These are phyloP conservation scores for Herminia tarsipennalis DNA, from an alignment of 2,888 invertebrate species.

Conservation along the genomic window DNA sequence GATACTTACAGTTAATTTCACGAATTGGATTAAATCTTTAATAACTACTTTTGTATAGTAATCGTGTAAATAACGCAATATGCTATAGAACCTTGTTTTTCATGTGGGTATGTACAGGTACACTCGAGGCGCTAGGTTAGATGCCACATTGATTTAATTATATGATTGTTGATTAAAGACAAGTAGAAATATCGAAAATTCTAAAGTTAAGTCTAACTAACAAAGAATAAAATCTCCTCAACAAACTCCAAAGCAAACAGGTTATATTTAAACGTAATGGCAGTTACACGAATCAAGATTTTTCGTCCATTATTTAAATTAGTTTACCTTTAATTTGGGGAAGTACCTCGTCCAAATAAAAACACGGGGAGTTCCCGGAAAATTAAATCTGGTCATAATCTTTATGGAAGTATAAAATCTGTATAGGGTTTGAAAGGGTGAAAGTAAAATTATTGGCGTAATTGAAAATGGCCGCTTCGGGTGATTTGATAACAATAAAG, in stretches of 20 bases:
- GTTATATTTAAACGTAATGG: slow-evolving; percentile 8
- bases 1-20: too few relatives aligned
- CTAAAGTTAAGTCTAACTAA: too few relatives aligned
- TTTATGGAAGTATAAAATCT: slow-evolving; percentile 50
- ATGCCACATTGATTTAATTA: too few relatives aligned
- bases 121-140: too few relatives aligned
- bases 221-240: neutral
- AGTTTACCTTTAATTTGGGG: slow-evolving; percentile 80
- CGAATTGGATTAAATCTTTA: too few relatives aligned
- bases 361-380: slow-evolving; percentile 40
- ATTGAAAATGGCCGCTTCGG: slow-evolving; percentile 18
- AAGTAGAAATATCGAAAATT: too few relatives aligned
- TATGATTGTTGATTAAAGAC: too few relatives aligned
- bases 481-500: slow-evolving; percentile 13
- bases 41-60: too few relatives aligned
- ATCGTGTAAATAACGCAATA: too few relatives aligned
- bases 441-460: slow-evolving; percentile 24
- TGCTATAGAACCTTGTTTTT: too few relatives aligned
- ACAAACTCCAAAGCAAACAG: slow-evolving; percentile 13
- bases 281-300: slow-evolving; percentile 28
- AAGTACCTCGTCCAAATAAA: slow-evolving; percentile 61
- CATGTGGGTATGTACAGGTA: too few relatives aligned
- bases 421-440: slow-evolving; percentile 30
- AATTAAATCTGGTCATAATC: slow-evolving; percentile 60
- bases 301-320: slow-evolving; percentile 68